A percentile compares a stretch with the other conserved stretches of the same genome.
phyloP scores from a whole-genome alignment of 1,140 invertebrate species.

The Triops cancriformis region DNA sequence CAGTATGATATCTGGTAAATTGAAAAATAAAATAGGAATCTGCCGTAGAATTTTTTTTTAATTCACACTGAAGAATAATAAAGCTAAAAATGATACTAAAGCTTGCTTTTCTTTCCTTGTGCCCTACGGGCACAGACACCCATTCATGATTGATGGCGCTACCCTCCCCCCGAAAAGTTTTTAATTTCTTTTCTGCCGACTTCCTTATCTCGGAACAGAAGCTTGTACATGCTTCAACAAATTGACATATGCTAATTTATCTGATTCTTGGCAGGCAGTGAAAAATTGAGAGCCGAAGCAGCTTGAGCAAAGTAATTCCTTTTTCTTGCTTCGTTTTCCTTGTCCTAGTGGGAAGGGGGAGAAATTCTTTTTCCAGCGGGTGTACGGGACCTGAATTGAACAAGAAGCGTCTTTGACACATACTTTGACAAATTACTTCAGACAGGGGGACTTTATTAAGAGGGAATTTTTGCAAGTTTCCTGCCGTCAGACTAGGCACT shows the following conservation, averaged over 20 bases:
- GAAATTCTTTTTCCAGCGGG: not conserved
- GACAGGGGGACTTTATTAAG: not conserved
- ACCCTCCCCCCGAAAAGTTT: not conserved
- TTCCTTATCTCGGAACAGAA: not conserved
- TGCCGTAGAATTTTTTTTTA: too few species aligned
- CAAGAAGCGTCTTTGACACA: not conserved
- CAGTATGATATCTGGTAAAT: not conserved
- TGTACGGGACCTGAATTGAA: not conserved
- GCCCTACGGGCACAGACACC: not conserved
- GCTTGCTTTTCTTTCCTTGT: not conserved
- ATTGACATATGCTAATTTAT: conserved; percentile 11
- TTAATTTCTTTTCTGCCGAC: not conserved
- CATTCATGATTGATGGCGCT: not conserved
- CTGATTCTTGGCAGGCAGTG: conserved; percentile 8
- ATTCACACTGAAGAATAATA: not conserved
- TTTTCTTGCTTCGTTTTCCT: not conserved
- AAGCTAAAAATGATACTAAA: not conserved
- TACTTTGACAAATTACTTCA: conserved; percentile 5
- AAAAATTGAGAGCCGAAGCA: conserved; percentile 9
- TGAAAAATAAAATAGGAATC: too few species aligned
- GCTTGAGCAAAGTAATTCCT: not conserved
- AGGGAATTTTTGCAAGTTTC: not conserved
- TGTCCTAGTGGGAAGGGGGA: too few species aligned
- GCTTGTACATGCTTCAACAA: conserved; percentile 5
- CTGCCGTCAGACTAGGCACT: not conserved